Evolutionary conservation across 1,140 invertebrate species (phyloP), one percentile per base, ranked within the genome.

Genomic region (Euglossa dilemma): DNA sequence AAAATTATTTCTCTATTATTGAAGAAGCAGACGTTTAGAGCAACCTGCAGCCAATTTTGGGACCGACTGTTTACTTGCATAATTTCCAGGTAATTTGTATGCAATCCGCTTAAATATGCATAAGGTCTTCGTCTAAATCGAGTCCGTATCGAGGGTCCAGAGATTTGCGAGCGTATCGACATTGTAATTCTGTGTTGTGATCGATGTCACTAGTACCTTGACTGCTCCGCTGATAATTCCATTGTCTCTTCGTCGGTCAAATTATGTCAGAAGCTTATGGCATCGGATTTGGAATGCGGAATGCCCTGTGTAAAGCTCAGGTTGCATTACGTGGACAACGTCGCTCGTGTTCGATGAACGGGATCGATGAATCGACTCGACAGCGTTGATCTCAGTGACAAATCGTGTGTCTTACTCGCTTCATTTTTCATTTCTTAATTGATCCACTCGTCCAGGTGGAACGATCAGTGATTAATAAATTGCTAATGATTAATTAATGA

Each of bases 381-480:
- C 85, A 57, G 50, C 54, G 69, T 57, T 52, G 57, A 57, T 83
- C 70, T 83, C 69, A 87, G 85, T 86, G 86, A 69, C 23, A 52
- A 83, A 87, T 50, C 86, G 69, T 87, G 86, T 87, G 75, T 70
- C 74, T 54, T 14, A 56, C n/a, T 18, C 16, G 50, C 45, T 36
- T 57, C 43, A 69, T 36, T 83, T 57, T 82, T 86, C 77, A 57
- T 14, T 76, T 72, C 52, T 28, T 7, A n/a, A 7, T 50, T 80
- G 79, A 80, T 56, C 63, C 59, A 80, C 56, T 54, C 59, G n/a
- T 50, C 16, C 18, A 2, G 20, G 23, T n/a, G 18, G 16, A n/a
- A 47, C 52, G n/a, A 25, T 25, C 6, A 8, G n/a, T 8, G 25
- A 12, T 50, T 72, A 47, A n/a, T n/a, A n/a, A n/a, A n/a, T 63